A percentile compares a stretch with the other conserved stretches of the same genome.
Evolutionary conservation across 2,888 invertebrate genomes (phyloP).

Genomic region (Schrankia costaestrigalis): DNA sequence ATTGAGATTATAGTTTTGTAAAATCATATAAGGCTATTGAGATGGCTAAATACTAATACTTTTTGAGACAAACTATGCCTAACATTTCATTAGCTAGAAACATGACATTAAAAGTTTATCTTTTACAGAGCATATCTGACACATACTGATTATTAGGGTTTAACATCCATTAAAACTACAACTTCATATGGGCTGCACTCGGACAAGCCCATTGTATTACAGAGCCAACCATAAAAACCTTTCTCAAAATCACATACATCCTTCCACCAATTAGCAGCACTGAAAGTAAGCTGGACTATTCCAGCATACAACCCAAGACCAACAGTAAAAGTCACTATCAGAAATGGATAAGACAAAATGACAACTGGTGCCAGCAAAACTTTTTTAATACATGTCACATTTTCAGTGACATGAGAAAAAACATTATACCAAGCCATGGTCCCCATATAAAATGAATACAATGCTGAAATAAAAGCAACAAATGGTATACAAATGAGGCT

Average conservation of each 20-base stretch:
- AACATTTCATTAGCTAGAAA: too few relatives aligned
- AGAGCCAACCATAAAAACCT: conserved; percentile 89
- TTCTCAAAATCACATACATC: conserved; percentile 88
- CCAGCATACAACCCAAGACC: conserved; percentile 85
- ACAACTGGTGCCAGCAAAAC: conserved; percentile 84
- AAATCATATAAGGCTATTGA: too few relatives aligned
- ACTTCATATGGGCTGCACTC: conserved; percentile 89
- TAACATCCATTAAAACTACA: conserved; percentile 82
- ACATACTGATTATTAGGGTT: conserved; percentile 42
- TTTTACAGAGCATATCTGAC: too few relatives aligned
- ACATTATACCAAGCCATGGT: conserved; percentile 89
- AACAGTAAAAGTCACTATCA: conserved; percentile 83
- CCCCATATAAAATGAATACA: conserved; percentile 87
- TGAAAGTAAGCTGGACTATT: conserved; percentile 84
- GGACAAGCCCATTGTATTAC: conserved; percentile 83
- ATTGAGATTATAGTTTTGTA: too few relatives aligned
- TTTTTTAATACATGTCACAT: conserved; percentile 82
- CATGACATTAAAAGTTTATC: too few relatives aligned
- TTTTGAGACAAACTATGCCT: too few relatives aligned
- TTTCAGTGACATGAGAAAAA: conserved; percentile 85
- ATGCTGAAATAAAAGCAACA: conserved; percentile 82
- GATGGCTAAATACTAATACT: too few relatives aligned
- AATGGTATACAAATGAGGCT: conserved; percentile 84
- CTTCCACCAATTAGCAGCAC: conserved; percentile 84
- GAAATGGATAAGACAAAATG: conserved; percentile 85